Base-by-base conservation (phyloP, 2,797 vertebrate species). In the Carcharodon carcharias region DNA sequence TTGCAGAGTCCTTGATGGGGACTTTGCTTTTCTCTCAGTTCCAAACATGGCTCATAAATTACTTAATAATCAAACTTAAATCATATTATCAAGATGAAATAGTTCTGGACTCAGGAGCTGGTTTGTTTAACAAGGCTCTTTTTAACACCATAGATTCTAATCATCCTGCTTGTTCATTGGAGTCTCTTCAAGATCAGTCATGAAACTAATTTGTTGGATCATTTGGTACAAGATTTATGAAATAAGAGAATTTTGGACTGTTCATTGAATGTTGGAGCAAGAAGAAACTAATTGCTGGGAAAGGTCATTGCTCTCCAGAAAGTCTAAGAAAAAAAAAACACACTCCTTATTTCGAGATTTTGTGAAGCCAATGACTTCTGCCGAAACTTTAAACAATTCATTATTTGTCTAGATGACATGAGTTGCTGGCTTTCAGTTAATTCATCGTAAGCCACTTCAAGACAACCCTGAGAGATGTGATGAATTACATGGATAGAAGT, bases 121-220 rank as follows among this genome's bases (percentile, higher is more conserved):
- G n/a, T 93, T 93, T 93, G 63, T 93, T 65, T 93, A 67, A 93
- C 61, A 65, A n/a, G n/a, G 63, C 7, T 93, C n/a, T 12, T 45
- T 93, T 12, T 6, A 23, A 7, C 67, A n/a, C 35, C 91, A 67
- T 12, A 65, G 26, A 26, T 93, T 65, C 91, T 12, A 67, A 93
- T 67, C 18, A 45, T n/a, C 45, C n/a, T 93, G 91, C 14, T 93
- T 40, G 91, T 67, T 67, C 18, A 40, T 93, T 18, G 21, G 40
- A 85, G 18, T 9, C 82, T 50, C n/a, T 93, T 21, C 63, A 93
- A 61, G 4, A 63, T 92, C 58, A 16, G 35, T 8, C 18, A 12
- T 40, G 61, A 93, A 67, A 67, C 63, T 65, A 93, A 93, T 67
- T 93, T 67, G 61, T 93, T 67, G 61, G 61, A 93, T 93, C 61